Base-by-base conservation (phyloP, 2,797 vertebrate species). In the Bradypodion pumilum region DNA sequence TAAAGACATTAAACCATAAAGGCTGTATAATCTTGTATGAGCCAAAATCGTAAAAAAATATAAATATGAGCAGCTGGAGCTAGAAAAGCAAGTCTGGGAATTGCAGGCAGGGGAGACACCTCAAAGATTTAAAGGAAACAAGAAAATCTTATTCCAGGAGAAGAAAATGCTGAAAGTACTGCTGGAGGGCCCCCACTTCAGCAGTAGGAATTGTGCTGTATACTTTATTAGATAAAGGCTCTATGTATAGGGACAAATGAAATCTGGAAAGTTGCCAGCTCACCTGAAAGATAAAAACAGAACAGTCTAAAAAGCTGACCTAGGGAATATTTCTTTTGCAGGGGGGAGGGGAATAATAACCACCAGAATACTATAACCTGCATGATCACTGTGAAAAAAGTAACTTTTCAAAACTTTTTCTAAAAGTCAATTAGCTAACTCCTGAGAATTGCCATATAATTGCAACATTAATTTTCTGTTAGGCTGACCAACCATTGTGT, bases 61-160 rank as follows among this genome's bases (percentile, higher is more conserved):
- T 84, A 78, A 78, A 84, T 73, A 84, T n/a, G 42, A 84, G 69
- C 83, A 84, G 76, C 83, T 84, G 83, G 76, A 79, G 83, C 44
- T 79, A 42, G 59, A 84, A 84, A 84, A 84, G 69, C 76, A 79
- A 84, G 69, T 49, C 60, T 79, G 44, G 76, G 83, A 73, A 84
- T 84, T 79, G 32, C 40, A 46, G 27, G 44, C 0, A 29, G 2
- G 4, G 19, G 4, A 7, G 3, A 2, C 21, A 9, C 37, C 40
- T 6, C 4, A 32, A 52, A 77, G 63, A 72, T 84, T 84, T 72
- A 78, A 70, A 25, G 29, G 73, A 84, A 79, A 69, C 44, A 63
- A 83, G 59, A 59, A 63, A 66, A 72, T 78, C 78, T 40, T 84
- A 59, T 76, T 79, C 59, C 60, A 79, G 79, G 59, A 79, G 16